phyloP scores from a whole-genome alignment of 2,888 invertebrate genomes.

The Drosophila ustulata region DNA sequence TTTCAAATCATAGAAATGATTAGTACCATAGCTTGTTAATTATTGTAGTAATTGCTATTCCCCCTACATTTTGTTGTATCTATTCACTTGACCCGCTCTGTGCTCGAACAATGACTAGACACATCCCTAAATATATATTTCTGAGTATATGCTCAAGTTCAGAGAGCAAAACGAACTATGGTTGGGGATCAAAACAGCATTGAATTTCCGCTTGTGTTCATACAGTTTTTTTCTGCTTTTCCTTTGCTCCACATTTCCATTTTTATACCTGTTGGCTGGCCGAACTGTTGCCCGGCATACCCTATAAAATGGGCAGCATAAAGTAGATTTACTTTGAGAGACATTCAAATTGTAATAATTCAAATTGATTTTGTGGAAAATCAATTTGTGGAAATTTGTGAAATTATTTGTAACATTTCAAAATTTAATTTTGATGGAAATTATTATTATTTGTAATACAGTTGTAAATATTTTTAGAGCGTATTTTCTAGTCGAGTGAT shows the following conservation, averaged over 20 bases:
- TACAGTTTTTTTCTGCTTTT: conserved; percentile 16
- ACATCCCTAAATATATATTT: conserved; percentile 3
- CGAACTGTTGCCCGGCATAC: conserved; percentile 18
- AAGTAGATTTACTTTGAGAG: not conserved
- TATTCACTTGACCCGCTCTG: conserved; percentile 24
- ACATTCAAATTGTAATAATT: not conserved
- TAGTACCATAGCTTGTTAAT: no score
- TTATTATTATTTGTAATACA: no score
- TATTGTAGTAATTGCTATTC: no score
- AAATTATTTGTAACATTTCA: no score
- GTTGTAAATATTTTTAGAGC: not conserved
- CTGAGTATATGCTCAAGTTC: not conserved
- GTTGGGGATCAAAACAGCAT: conserved; percentile 16
- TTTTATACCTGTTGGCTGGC: not conserved
- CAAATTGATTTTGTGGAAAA: not conserved
- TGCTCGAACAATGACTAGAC: not conserved
- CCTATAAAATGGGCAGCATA: conserved; percentile 1
- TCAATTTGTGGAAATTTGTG: no score
- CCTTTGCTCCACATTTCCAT: not conserved
- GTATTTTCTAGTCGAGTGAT: not conserved
- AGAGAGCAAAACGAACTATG: not conserved
- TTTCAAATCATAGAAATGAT: no score
- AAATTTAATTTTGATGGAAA: no score
- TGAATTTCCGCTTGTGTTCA: conserved; percentile 49
- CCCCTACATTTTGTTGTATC: not conserved